Percentiles rank a stretch among this genome's conserved stretches.
phyloP scores from a whole-genome alignment of 1,140 invertebrate species.

The Anoplolepis gracilipes region DNA sequence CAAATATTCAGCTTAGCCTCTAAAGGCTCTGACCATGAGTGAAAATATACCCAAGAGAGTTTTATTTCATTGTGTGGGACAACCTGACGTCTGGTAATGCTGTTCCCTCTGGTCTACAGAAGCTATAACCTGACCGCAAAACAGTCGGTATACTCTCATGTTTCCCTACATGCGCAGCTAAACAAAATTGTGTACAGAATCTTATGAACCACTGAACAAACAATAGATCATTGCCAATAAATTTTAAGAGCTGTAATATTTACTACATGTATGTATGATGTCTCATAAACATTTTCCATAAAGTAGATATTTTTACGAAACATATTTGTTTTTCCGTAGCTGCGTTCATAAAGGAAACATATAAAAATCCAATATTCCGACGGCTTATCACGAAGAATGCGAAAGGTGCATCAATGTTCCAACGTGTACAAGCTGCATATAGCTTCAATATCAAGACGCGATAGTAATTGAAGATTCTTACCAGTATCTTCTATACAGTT shows the following conservation, averaged over 20 bases:
- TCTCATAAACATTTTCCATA: not conserved
- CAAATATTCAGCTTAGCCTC: conserved; percentile 35
- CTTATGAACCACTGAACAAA: not conserved
- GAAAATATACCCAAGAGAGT: conserved; percentile 41
- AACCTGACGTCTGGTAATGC: conserved; percentile 42
- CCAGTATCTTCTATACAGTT: no score
- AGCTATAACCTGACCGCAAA: conserved; percentile 42
- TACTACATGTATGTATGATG: not conserved
- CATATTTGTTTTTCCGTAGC: not conserved
- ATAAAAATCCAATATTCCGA: not conserved
- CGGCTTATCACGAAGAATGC: not conserved
- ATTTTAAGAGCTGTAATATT: not conserved
- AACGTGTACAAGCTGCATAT: not conserved
- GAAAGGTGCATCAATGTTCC: not conserved
- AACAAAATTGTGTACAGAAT: not conserved
- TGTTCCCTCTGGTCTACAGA: conserved; percentile 18
- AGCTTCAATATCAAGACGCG: not conserved
- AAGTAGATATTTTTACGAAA: not conserved
- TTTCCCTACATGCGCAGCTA: not conserved
- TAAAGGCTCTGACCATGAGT: conserved; percentile 24
- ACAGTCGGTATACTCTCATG: conserved; percentile 20
- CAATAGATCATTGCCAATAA: conserved; percentile 7
- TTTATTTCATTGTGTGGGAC: conserved; percentile 54
- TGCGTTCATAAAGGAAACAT: not conserved
- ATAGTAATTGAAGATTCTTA: no score